Evolutionary conservation across 2,888 invertebrate species (phyloP), one percentile per base, ranked within the genome.

Genomic region (Cephus runcator): DNA sequence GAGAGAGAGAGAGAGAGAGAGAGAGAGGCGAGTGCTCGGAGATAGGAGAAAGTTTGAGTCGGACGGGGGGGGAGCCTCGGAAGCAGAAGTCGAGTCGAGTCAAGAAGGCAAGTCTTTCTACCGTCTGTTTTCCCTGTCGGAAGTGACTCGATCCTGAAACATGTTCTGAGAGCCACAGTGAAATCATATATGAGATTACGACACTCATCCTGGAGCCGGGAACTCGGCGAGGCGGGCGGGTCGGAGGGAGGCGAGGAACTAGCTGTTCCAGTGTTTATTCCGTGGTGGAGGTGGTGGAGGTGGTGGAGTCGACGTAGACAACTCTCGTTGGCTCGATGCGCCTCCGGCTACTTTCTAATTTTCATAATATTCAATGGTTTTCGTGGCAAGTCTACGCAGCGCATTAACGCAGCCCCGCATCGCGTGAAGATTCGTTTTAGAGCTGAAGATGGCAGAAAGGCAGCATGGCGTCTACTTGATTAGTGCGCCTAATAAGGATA

Each of bases 41-140:
- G 33, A 69, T 69, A 4, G 69, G 69, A 69, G 69, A 69, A 69
- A 69, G 69, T 69, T 15, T 15, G 11, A 12, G 11, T 69, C 11
- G 69, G 15, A 69, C 11, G 40, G 15, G 40, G 40, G 15, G 40
- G 40, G 40, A 15, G 40, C 15, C 40, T 40, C 40, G 30, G 69
- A 30, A 31, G 30, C 69, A 69, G 11, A 69, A 69, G 69, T 69
- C 33, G 33, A 69, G 69, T 31, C 69, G 69, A 30, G 69, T 12
- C 69, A 33, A 33, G 69, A 33, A 40, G 40, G 6, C 40, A 15
- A 40, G 31, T 69, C 69, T 33, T 69, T 69, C 69, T 69, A 30
- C 69, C 15, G 40, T 15, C 15, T 40, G 69, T 69, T 69, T 69
- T 69, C 69, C 69, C 69, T 69, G 69, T 69, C 69, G 69, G 69